Evolutionary conservation across 2,797 vertebrate genomes (phyloP).

Genomic region (Oreochromis grahami): DNA sequence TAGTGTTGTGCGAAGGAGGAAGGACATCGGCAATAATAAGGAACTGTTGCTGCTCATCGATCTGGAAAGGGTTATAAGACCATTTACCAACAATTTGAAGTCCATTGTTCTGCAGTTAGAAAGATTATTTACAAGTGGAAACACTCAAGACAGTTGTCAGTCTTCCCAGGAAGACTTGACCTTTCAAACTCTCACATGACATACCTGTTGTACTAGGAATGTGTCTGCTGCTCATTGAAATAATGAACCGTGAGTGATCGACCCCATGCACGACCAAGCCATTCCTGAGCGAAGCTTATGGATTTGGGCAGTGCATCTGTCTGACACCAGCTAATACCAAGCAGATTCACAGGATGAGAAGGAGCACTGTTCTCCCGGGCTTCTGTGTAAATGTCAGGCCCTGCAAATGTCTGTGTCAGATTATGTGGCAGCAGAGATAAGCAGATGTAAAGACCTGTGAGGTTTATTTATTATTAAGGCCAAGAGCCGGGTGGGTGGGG

Average conservation of each 20-base stretch:
- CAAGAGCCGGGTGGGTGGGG: background rate
- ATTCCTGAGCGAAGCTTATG: constrained; percentile 57
- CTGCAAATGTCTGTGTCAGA: constrained; percentile 57
- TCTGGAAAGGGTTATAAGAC: background rate
- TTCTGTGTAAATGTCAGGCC: constrained; percentile 40
- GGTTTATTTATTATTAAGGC: constrained; percentile 60
- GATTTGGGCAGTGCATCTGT: constrained; percentile 45
- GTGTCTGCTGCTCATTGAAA: constrained; percentile 12
- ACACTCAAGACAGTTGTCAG: background rate
- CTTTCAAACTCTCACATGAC: constrained; percentile 18
- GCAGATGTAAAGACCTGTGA: constrained; percentile 52
- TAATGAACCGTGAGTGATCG: constrained; percentile 34
- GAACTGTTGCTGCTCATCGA: background rate
- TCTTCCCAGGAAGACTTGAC: background rate
- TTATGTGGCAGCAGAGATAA: constrained; percentile 63
- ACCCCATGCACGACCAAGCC: constrained; percentile 53
- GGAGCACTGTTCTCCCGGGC: constrained; percentile 39
- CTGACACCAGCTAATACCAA: constrained; percentile 57
- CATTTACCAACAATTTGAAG: background rate
- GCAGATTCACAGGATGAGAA: constrained; percentile 60
- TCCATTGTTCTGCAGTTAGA: background rate
- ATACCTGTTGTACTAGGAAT: background rate
- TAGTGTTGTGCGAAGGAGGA: background rate
- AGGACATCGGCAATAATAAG: background rate
- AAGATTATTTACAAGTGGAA: background rate